Base-by-base conservation (phyloP, 2,113 vertebrate genomes). In the Myotis lucifugus region DNA sequence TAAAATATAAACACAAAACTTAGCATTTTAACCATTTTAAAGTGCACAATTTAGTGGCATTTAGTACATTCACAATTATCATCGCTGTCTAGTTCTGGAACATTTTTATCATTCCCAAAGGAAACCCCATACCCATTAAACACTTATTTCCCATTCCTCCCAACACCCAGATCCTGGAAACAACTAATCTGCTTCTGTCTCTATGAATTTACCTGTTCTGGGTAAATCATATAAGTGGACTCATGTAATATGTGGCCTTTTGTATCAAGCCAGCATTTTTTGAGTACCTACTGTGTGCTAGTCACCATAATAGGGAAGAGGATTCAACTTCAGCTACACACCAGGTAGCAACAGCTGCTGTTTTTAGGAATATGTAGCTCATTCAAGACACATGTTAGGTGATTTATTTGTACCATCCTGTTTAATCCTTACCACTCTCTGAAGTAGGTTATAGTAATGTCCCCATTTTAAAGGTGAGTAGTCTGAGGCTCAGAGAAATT, bases 151-250 rank as follows among this genome's bases (percentile, higher is more conserved):
- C 66, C 37, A 87, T 48, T 19, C 59, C 42, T n/a, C 19, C 69
- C 18, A 27, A 40, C 34, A 34, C 29, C 52, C 23, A 70, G 40
- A 40, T 48, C 59, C 34, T 59, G 40, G 52, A 66, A 96, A 69
- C 70, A 74, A 61, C 66, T 32, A 74, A 46, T 96, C 50, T 86
- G 8, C 77, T 82, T 96, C 74, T 70, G n/a, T 69, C 27, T 95
- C 37, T 84, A 34, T 70, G 48, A 76, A 91, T 79, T 95, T 91
- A 40, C 56, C 72, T 95, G 17, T 54, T 95, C 73, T 93, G 48
- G 64, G 34, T 59, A 46, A 79, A 88, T 89, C 85, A n/a, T 76
- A 5, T 27, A 95, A 93, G 48, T 50, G 70, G 8, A 89, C 54
- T 74, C 32, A 46, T n/a, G 29, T 18, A 54, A 25, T 79, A 67